Base-by-base conservation (phyloP, 2,888 invertebrate species). In the Spodoptera exigua region DNA sequence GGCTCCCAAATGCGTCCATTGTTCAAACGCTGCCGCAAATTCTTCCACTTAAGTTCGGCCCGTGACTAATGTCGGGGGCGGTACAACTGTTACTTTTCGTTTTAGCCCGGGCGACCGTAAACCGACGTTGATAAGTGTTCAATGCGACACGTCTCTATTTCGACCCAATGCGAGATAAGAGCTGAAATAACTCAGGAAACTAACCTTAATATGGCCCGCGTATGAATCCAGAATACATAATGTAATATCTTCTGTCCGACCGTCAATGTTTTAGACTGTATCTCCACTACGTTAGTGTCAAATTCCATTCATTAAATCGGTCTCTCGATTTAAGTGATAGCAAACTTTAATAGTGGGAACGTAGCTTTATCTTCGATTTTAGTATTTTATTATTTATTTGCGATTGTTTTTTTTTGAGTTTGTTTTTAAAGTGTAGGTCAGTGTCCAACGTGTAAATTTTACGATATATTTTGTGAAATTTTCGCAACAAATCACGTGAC, bases 101-200 rank as follows among this genome's bases (percentile, higher is more conserved):
- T 89, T 86, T 84, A 89, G 85, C 84, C 82, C 81, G 76, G 79
- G 82, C 83, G 79, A 85, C 86, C 86, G 82, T 86, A 84, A 86
- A 84, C 74, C 83, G 88, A 89, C 89, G 80, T 87, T 89, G 89
- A 89, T 88, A 88, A 88, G 88, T 89, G 85, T 87, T 84, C 86
- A 74, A 86, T 82, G 82, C 83, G 84, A 85, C 86, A 86, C 83
- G 80, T 88, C 87, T 86, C 81, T 84, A 85, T 87, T 84, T 78
- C 80, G 81, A 78, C 75, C 75, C 74, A 86, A 83, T 80, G 67
- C 74, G 76, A 87, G 88, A 87, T 88, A 87, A 86, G 81, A 84
- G 80, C 66, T 69, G 65, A 80, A 82, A 86, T 84, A 85, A 82
- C 79, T 83, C 78, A 82, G 67, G 74, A 74, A 77, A 79, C 82